Evolutionary conservation across 2,888 invertebrate species (phyloP).

Genomic region (Mayetiola destructor): DNA sequence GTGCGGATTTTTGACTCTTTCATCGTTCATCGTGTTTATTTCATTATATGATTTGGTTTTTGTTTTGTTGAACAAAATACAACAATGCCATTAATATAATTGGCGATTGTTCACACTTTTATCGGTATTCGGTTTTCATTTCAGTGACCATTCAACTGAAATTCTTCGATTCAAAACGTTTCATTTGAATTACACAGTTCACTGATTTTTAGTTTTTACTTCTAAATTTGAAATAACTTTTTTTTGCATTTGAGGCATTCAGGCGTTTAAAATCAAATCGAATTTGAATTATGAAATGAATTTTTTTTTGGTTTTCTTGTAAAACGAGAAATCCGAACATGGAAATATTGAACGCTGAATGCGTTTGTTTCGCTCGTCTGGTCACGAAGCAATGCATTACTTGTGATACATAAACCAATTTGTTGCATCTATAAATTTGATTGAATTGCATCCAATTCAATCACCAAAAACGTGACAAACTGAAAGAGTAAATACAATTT

Average conservation of each 20-base stretch:
- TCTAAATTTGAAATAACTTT: too few species aligned
- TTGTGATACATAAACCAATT: too few species aligned
- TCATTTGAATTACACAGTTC: slow-evolving; percentile 3
- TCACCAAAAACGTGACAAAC: too few species aligned
- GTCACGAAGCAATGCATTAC: background rate
- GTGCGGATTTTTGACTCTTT: background rate
- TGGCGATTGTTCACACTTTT: background rate
- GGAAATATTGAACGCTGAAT: background rate
- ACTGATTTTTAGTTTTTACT: slow-evolving; percentile 7
- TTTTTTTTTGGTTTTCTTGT: background rate
- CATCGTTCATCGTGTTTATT: too few species aligned
- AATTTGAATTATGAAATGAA: background rate
- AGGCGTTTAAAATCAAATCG: background rate
- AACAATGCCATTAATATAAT: background rate
- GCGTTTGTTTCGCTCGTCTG: background rate
- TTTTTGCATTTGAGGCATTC: background rate
- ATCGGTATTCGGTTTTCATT: background rate
- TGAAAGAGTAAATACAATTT: too few species aligned
- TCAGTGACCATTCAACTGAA: background rate
- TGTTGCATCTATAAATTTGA: too few species aligned
- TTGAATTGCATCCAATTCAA: too few species aligned
- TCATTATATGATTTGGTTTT: background rate
- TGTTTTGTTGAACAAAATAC: background rate
- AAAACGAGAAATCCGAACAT: background rate
- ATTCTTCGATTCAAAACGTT: background rate